phyloP scores from a whole-genome alignment of 1,140 invertebrate species.

The Pseudachorutes palmiensis region DNA sequence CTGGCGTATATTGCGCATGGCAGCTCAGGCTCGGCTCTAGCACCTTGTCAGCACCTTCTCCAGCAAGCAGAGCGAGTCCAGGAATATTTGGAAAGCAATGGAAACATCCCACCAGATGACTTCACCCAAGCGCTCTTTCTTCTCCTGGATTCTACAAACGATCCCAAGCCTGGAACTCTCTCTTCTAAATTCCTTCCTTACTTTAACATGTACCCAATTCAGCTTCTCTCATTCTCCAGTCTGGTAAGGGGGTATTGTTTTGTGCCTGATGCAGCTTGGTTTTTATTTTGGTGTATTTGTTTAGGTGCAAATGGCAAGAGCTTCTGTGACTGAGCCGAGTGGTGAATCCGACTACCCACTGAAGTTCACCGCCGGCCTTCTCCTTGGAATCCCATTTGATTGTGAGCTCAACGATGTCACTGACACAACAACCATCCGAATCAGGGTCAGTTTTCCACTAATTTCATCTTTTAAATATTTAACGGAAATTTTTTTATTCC shows the following conservation, averaged over 20 bases:
- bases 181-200: conserved; percentile 70
- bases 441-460: conserved; percentile 48
- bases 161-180: conserved; percentile 73
- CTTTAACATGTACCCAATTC: conserved; percentile 50
- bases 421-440: conserved; percentile 60
- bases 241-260: conserved; percentile 25
- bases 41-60: conserved; percentile 56
- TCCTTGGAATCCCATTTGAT: conserved; percentile 74
- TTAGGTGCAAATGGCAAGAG: conserved; percentile 65
- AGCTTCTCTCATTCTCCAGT: conserved; percentile 37
- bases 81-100: conserved; percentile 43
- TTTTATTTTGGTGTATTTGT: conserved; percentile 25
- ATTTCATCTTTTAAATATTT: conserved; percentile 5
- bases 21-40: conserved; percentile 53
- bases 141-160: conserved; percentile 64
- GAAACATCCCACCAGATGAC: conserved; percentile 51
- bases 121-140: conserved; percentile 71
- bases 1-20: conserved; percentile 63
- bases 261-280: background rate
- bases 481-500: background rate
- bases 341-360: conserved; percentile 71
- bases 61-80: conserved; percentile 53
- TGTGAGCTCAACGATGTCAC: conserved; percentile 73
- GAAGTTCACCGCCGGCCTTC: conserved; percentile 87
- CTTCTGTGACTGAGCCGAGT: conserved; percentile 73